A percentile compares a stretch with the other conserved stretches of the same genome.
phyloP scores from a whole-genome alignment of 2,113 vertebrate species.

The Chloroceryle aenea region DNA sequence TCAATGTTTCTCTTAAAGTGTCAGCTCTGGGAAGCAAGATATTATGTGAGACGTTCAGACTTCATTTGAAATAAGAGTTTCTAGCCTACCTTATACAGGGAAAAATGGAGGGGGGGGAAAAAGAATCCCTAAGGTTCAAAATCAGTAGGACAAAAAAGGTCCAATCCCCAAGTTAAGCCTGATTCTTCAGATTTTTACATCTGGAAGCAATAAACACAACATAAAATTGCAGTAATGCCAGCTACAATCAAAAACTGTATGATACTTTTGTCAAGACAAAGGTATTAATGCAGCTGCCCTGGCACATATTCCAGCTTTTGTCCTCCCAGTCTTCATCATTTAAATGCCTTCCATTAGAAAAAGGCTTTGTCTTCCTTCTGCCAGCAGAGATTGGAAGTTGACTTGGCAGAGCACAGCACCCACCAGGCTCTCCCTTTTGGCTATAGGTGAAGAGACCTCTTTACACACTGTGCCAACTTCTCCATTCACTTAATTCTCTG shows the following conservation, averaged over 20 bases:
- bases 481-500: neutral
- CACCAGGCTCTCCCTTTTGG: neutral
- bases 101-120: neutral
- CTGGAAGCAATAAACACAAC: neutral
- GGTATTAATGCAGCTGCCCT: neutral
- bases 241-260: neutral
- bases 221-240: neutral
- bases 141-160: neutral
- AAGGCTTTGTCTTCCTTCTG: neutral
- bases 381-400: neutral
- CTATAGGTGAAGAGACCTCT: constrained; percentile 8
- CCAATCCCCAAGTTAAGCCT: neutral
- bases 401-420: neutral
- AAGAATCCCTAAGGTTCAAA: neutral
- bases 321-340: neutral
- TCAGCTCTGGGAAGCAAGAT: neutral
- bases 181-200: neutral
- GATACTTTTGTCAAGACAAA: constrained; percentile 1
- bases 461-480: neutral
- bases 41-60: neutral
- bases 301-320: neutral
- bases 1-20: neutral
- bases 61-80: neutral
- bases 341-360: constrained; percentile 6
- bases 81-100: neutral